phyloP scores from a whole-genome alignment of 2,797 vertebrate genomes.

The Tamandua tetradactyla region DNA sequence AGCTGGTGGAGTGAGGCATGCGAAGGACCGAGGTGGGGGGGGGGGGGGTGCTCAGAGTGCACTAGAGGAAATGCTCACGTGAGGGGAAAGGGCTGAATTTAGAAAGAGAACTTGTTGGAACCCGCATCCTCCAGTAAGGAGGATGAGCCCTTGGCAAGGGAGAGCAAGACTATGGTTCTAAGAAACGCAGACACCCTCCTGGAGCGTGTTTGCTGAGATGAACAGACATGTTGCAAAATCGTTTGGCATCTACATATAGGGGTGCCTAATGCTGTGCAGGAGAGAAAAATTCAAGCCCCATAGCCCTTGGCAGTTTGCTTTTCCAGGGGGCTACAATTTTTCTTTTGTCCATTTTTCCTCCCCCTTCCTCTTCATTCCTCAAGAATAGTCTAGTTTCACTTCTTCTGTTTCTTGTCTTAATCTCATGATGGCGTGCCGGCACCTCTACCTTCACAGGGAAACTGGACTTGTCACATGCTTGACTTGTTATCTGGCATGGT shows the following conservation, averaged over 20 bases:
- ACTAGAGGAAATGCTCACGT: not conserved
- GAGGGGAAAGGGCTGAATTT: not conserved
- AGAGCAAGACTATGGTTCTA: not conserved
- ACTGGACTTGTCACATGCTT: not conserved
- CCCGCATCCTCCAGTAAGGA: not conserved
- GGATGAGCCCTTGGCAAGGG: no score
- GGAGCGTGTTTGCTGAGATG: not conserved
- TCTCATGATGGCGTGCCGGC: not conserved
- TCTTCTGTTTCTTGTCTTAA: not conserved
- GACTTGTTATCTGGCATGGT: not conserved
- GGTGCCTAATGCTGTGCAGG: not conserved
- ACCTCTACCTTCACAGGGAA: not conserved
- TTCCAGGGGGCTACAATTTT: fast-evolving
- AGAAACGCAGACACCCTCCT: not conserved
- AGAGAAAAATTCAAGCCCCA: not conserved
- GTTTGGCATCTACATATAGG: not conserved
- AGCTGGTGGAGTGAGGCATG: not conserved
- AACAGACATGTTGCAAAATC: fast-evolving
- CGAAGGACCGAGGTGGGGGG: no score
- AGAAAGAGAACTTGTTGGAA: not conserved
- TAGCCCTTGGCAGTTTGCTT: not conserved
- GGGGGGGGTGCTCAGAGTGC: not conserved
- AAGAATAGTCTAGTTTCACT: not conserved
- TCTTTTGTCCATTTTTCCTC: not conserved
- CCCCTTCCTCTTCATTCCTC: not conserved